A percentile compares a stretch with the other conserved stretches of the same genome.
Conservation (phyloP, 2,888 invertebrate genomes). For the Melinaea marsaeus region DNA sequence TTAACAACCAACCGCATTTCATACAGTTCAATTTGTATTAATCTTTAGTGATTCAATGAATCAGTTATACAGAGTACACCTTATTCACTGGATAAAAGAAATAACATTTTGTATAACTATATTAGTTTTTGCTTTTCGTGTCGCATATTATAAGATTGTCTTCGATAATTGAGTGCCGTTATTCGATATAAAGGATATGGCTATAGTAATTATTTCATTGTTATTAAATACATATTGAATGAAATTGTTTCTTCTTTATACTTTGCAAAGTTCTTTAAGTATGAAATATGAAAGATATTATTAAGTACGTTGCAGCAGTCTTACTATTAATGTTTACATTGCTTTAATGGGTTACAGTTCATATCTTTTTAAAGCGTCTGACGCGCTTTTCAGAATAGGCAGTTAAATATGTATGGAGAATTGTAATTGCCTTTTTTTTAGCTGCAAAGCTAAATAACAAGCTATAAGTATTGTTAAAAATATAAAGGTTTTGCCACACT, state of each 20-base stretch:
- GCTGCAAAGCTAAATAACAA: too few species aligned
- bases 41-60: constrained; percentile 25
- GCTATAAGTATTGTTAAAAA: too few species aligned
- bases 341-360: too few species aligned
- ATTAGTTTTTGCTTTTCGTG: constrained; percentile 1
- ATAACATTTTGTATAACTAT: constrained; percentile 5
- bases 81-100: constrained; percentile 13
- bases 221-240: background rate
- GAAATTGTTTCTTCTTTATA: background rate
- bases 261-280: too few species aligned
- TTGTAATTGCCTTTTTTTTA: too few species aligned
- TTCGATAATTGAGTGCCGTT: constrained; percentile 1
- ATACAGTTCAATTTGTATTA: constrained; percentile 27
- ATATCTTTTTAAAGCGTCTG: too few species aligned
- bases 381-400: constrained; percentile 90
- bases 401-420: too few species aligned
- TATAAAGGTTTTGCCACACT: constrained; percentile 97
- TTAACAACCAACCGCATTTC: constrained; percentile 6
- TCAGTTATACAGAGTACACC: constrained; percentile 19
- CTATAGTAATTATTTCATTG: background rate
- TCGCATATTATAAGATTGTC: constrained; percentile 3
- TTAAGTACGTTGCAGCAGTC: too few species aligned
- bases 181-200: constrained; percentile 4
- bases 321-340: too few species aligned
- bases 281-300: too few species aligned